A percentile compares a stretch with the other conserved stretches of the same genome.
phyloP scores from a whole-genome alignment of 2,888 invertebrate species.

The Pachydiplax longipennis region DNA sequence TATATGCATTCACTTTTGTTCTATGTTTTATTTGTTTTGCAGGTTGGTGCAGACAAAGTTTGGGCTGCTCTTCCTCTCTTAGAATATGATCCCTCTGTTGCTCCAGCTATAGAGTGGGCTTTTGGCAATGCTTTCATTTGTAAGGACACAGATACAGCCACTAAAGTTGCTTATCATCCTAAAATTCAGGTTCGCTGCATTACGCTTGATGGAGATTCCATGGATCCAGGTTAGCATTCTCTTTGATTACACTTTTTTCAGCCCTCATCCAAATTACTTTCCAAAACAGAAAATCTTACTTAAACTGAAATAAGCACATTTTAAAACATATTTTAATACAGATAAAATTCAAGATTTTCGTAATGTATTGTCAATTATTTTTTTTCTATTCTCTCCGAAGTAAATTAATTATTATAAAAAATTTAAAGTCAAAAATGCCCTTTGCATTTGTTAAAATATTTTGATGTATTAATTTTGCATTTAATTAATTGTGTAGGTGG shows the following conservation, averaged over 20 bases:
- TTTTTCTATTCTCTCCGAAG: too few relatives aligned
- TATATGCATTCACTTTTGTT: too few relatives aligned
- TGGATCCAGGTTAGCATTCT: conserved; percentile 72
- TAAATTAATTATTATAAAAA: too few relatives aligned
- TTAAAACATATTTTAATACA: too few relatives aligned
- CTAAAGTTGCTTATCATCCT: conserved; percentile 79
- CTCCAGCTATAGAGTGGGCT: conserved; percentile 84
- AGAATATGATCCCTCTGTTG: conserved; percentile 69
- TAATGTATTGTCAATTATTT: too few relatives aligned
- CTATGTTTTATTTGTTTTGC: neutral
- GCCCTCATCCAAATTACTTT: too few relatives aligned
- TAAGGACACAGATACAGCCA: conserved; percentile 79
- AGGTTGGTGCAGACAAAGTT: conserved; percentile 83
- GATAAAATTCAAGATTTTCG: too few relatives aligned
- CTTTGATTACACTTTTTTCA: too few relatives aligned
- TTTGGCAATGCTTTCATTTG: conserved; percentile 90
- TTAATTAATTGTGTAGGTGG: neutral
- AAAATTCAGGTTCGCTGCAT: conserved; percentile 75
- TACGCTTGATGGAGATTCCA: conserved; percentile 90
- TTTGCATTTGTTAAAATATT: too few relatives aligned
- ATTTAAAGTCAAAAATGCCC: too few relatives aligned
- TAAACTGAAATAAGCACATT: too few relatives aligned
- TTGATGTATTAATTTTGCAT: neutral
- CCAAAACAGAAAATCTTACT: neutral
- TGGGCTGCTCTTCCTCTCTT: conserved; percentile 82